phyloP scores from a whole-genome alignment of 1,140 invertebrate species.

The Protaetia brevitarsis region DNA sequence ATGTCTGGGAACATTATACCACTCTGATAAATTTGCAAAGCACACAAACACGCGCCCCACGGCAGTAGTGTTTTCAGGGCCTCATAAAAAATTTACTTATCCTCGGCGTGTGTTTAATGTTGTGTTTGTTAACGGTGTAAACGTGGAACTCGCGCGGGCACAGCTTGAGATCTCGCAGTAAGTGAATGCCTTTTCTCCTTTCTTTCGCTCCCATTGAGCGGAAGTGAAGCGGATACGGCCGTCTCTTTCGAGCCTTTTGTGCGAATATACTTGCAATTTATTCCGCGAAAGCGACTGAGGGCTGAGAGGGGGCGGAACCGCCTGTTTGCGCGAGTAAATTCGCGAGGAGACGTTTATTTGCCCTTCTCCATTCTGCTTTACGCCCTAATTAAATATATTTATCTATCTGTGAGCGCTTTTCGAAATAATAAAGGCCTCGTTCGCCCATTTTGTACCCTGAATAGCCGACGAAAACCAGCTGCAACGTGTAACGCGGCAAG shows the following conservation, averaged over 20 bases:
- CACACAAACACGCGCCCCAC: not conserved
- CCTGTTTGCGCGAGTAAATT: not conserved
- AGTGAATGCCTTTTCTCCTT: not conserved
- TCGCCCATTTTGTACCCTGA: not conserved
- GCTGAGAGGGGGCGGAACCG: not conserved
- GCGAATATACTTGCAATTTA: not conserved
- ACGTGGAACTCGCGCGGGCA: not conserved
- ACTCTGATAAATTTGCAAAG: slow-evolving; percentile 7
- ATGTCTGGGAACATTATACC: not conserved
- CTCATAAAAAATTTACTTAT: slow-evolving; percentile 11
- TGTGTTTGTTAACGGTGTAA: slow-evolving; percentile 12
- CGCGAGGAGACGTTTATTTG: slow-evolving; percentile 1
- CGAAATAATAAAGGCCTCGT: not conserved
- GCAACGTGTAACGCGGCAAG: not conserved
- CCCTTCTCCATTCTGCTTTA: not conserved
- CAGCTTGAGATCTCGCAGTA: not conserved
- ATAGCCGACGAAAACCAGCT: not conserved
- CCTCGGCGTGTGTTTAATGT: slow-evolving; percentile 15
- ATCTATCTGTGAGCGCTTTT: not conserved
- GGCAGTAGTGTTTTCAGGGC: not conserved
- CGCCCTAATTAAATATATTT: slow-evolving; percentile 3
- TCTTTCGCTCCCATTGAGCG: not conserved
- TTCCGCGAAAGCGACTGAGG: not conserved
- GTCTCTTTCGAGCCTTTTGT: not conserved
- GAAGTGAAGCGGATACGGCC: not conserved